Evolutionary conservation across 2,888 invertebrate species (phyloP).

Genomic region (Tachystola acroxantha): DNA sequence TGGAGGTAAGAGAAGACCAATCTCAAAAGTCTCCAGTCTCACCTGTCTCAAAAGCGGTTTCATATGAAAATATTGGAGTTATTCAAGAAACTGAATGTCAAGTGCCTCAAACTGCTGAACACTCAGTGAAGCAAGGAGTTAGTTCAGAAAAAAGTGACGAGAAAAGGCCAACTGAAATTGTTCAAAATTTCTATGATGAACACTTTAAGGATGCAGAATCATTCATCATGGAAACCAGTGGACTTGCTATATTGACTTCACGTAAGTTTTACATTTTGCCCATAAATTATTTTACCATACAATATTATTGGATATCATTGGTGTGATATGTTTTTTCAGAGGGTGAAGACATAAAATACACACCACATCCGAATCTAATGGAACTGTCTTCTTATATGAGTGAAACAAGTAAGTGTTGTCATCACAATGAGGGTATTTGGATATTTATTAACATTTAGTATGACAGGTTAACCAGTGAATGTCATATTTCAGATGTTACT

Average conservation of each 20-base stretch:
- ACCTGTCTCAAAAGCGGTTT: slow-evolving; percentile 15
- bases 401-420: slow-evolving; percentile 60
- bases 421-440: slow-evolving; percentile 4
- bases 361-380: slow-evolving; percentile 64
- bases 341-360: slow-evolving; percentile 60
- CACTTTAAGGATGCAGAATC: slow-evolving; percentile 88
- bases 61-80: slow-evolving; percentile 37
- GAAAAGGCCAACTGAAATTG: slow-evolving; percentile 42
- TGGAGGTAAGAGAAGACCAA: not conserved
- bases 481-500: slow-evolving; percentile 58
- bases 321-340: slow-evolving; percentile 34
- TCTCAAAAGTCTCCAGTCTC: no score
- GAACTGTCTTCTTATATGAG: slow-evolving; percentile 69
- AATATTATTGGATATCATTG: no score
- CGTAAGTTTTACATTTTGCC: slow-evolving; percentile 51
- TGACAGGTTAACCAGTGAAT: not conserved
- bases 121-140: slow-evolving; percentile 12
- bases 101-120: slow-evolving; percentile 20
- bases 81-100: slow-evolving; percentile 37
- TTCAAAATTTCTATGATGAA: slow-evolving; percentile 77
- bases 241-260: slow-evolving; percentile 56
- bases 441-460: slow-evolving; percentile 3
- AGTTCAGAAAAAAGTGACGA: slow-evolving; percentile 37
- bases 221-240: slow-evolving; percentile 83
- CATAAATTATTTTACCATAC: not conserved